Conservation (phyloP, 2,888 invertebrate species). For the Lasioglossum calceatum region DNA sequence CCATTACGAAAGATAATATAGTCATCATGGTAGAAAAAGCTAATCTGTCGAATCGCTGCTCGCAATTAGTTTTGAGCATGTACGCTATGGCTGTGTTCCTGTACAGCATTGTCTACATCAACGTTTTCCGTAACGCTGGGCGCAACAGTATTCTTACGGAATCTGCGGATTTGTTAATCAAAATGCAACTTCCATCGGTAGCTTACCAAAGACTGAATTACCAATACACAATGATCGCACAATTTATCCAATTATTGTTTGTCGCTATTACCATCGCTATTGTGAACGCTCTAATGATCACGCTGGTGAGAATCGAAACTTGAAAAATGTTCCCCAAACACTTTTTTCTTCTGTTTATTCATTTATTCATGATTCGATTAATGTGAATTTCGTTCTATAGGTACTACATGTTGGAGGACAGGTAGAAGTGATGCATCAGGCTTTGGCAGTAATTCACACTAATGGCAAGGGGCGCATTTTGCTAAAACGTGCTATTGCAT, state of each 20-base stretch:
- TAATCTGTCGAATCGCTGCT: slow-evolving; percentile 35
- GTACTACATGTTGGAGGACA: slow-evolving; percentile 64
- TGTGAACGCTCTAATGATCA: slow-evolving; percentile 53
- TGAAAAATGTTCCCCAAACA: not conserved
- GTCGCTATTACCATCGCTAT: slow-evolving; percentile 29
- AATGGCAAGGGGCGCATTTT: not conserved
- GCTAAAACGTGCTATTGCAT: not conserved
- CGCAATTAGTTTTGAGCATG: slow-evolving; percentile 44
- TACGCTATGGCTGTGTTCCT: slow-evolving; percentile 37
- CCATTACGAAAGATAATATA: not conserved
- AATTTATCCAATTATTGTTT: slow-evolving; percentile 47
- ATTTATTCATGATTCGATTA: not conserved
- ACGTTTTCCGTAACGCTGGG: not conserved
- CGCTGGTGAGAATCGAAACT: slow-evolving; percentile 52
- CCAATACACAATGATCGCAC: slow-evolving; percentile 36
- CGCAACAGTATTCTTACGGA: not conserved
- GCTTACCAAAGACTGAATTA: slow-evolving; percentile 42
- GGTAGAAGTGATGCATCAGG: slow-evolving; percentile 58
- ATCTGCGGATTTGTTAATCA: slow-evolving; percentile 52
- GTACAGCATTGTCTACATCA: slow-evolving; percentile 37
- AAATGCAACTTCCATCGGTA: slow-evolving; percentile 61
- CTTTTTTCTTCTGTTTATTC: not conserved
- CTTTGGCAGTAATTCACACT: slow-evolving; percentile 27
- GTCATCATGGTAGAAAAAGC: slow-evolving; percentile 44
- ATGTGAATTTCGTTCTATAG: slow-evolving; percentile 27